Percentiles rank a stretch among this genome's conserved stretches.
Conservation (phyloP, 2,888 invertebrate species). For the Meganola albula region DNA sequence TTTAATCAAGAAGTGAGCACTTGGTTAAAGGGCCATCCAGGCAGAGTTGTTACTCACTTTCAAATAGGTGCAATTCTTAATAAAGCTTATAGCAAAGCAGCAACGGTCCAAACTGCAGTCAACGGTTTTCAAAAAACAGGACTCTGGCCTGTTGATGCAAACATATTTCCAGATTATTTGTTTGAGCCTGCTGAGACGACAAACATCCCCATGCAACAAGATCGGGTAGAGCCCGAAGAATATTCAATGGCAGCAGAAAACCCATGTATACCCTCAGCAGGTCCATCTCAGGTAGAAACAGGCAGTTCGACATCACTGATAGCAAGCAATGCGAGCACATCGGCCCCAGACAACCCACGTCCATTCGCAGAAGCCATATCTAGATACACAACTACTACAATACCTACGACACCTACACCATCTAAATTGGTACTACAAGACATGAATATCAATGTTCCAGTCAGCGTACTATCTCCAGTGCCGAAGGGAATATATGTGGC, state of each 20-base stretch:
- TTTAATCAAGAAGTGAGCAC: conserved; percentile 30
- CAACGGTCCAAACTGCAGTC: conserved; percentile 19
- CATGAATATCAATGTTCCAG: conserved; percentile 12
- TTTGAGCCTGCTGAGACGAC: conserved; percentile 31
- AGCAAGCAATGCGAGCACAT: conserved; percentile 14
- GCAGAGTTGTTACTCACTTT: conserved; percentile 29
- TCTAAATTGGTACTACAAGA: conserved; percentile 8
- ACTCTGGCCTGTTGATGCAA: conserved; percentile 19
- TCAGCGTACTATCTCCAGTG: conserved; percentile 19
- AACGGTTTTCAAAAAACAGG: conserved; percentile 28
- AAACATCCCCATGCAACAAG: conserved; percentile 16
- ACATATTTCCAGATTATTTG: conserved; percentile 25
- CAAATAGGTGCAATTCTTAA: conserved; percentile 30
- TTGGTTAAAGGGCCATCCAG: conserved; percentile 31
- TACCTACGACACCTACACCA: conserved; percentile 7
- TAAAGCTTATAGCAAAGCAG: conserved; percentile 26
- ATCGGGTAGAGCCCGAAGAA: conserved; percentile 11
- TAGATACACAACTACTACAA: conserved; percentile 9
- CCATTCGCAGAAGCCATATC: conserved; percentile 5
- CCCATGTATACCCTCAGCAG: conserved; percentile 10
- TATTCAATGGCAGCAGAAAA: conserved; percentile 9
- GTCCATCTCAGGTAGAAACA: conserved; percentile 12
- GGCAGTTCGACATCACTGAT: conserved; percentile 11
- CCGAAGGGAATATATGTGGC: too few species aligned
- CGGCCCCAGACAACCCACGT: conserved; percentile 8